Evolutionary conservation across 2,888 invertebrate species (phyloP), one percentile per base, ranked within the genome.

Genomic region (Synergus gifuensis): DNA sequence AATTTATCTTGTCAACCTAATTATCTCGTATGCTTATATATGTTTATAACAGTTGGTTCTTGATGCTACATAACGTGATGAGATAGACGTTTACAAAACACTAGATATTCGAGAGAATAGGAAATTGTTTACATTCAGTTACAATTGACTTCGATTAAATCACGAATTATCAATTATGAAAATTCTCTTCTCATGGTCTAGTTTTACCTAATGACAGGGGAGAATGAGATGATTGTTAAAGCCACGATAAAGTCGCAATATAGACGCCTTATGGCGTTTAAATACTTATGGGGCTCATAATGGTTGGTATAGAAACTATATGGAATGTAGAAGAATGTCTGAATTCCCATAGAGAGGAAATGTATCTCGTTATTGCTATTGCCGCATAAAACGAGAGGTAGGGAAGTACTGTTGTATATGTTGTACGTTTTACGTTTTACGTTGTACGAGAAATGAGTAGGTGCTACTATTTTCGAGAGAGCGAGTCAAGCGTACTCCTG

Each of bases 361-460:
- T 28, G 49, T 76, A 76, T 76, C 28, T 76, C 64, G 76, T 78
- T 78, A 78, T 66, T 66, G 69, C 54, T 78, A 78, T 49, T 73
- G 78, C 40, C 40, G 73, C 46, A 73, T 79, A 63, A 80, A 73
- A 42, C 62, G n/a, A 54, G 69, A 58, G 18, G 62, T 18, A 46
- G 49, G 46, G 28, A 49, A 49, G 69, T 42, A 60, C 64, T 78
- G 60, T 76, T 28, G 22, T 28, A 28, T 28, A 28, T 28, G 22
- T 28, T 28, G 22, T 28, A 28, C 22, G 22, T 28, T 28, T 28
- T 28, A 28, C 22, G 22, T 28, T 28, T 28, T 28, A 28, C 22
- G 78, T 80, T 80, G 60, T 22, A 60, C 76, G 49, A 76, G 78
- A 76, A 78, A 78, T 80, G 69, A 80, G 76, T 80, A 40, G 64